These are phyloP conservation scores for Entomyzon cyanotis DNA, from an alignment of 2,113 vertebrate species.

Conservation along the genomic window DNA sequence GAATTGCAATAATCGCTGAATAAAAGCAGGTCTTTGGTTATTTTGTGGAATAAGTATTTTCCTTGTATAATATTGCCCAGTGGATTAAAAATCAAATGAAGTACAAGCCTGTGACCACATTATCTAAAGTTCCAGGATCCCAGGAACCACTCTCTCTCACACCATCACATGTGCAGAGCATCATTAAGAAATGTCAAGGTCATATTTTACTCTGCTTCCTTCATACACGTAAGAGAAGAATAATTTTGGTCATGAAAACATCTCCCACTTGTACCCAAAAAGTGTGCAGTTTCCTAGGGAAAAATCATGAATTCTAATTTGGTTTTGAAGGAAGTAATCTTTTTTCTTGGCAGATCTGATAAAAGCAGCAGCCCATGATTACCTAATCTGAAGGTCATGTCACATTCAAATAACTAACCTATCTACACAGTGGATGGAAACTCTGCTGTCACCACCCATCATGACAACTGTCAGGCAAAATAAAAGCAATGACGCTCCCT, in stretches of 20 bases:
- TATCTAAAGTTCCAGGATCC: not conserved
- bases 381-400: conserved; percentile 68
- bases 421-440: conserved; percentile 20
- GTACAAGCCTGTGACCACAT: not conserved
- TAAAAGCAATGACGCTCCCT: not conserved
- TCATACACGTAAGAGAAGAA: not conserved
- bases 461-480: not conserved
- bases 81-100: not conserved
- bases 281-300: conserved; percentile 55
- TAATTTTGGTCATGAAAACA: conserved; percentile 31
- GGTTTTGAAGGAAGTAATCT: conserved; percentile 73
- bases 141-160: not conserved
- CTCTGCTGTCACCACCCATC: conserved; percentile 15
- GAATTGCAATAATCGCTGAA: not conserved
- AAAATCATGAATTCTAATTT: conserved; percentile 55
- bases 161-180: not conserved
- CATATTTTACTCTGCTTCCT: conserved; percentile 9
- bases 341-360: conserved; percentile 70
- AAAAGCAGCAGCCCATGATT: conserved; percentile 53
- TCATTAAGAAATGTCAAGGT: conserved; percentile 6
- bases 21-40: not conserved
- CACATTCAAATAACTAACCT: conserved; percentile 32
- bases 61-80: not conserved
- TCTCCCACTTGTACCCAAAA: not conserved
- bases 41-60: conserved; percentile 23